Base-by-base conservation (phyloP, 2,113 vertebrate species). In the Tetrax tetrax region DNA sequence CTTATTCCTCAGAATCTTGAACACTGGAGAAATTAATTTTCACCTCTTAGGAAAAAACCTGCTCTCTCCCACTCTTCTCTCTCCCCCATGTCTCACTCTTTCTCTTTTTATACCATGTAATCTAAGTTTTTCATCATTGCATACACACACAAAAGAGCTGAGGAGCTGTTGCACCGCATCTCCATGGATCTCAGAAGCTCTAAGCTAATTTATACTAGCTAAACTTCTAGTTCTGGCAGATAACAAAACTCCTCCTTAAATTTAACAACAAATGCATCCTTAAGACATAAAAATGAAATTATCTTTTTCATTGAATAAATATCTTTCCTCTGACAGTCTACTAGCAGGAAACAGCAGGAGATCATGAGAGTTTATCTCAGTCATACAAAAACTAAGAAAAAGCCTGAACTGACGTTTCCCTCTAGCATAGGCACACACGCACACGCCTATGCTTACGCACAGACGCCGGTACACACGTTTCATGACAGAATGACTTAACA, bases 301-400 rank as follows among this genome's bases (percentile, higher is more conserved):
- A 33, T 35, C 83, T 51, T 81, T 95, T 68, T 31, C 51, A 4
- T 68, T 54, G 41, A 90, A 92, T 48, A 86, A 92, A 54, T 31
- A 72, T 59, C 65, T 69, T 87, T 68, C 53, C 41, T 88, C 92
- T 91, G 82, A 89, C 54, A 90, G 37, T 48, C 64, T 78, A 35
- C 75, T 71, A 61, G 61, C 35, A 92, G 80, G 77, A 89, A 95
- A 57, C 35, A 89, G 84, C 53, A 17, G 65, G 45, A 84, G 31
- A 69, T 66, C 72, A 66, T 21, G 24, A 43, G 87, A 61, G 54
- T 83, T 89, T 71, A 24, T 74, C 79, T 53, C 48, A 59, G 72
- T 28, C 47, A 15, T 29, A 57, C 1, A 0, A 47, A 79, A 95
- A 33, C 60, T 12, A 65, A 79, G 81, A 24, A 25, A 2, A 80